Conservation (phyloP, 2,113 vertebrate species). For the Rhegmatorhina hoffmannsi region DNA sequence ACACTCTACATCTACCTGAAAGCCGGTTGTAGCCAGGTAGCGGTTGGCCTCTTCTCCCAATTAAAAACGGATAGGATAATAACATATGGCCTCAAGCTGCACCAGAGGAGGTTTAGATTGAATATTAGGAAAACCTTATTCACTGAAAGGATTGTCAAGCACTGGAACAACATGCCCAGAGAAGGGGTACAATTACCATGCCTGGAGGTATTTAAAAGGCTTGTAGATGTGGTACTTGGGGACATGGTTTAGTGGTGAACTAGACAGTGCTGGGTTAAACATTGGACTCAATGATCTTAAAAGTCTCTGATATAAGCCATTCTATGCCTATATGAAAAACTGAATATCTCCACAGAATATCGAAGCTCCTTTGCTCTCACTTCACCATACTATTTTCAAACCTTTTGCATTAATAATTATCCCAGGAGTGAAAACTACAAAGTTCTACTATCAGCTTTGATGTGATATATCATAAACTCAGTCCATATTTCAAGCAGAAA, state of each 20-base stretch:
- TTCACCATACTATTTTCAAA: constrained; percentile 1
- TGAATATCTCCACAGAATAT: not conserved
- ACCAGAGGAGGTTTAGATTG: not conserved
- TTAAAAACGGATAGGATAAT: not conserved
- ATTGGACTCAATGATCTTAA: not conserved
- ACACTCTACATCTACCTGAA: not conserved
- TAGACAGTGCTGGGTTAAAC: not conserved
- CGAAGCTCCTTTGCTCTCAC: not conserved
- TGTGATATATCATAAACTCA: not conserved
- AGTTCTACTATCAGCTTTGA: constrained; percentile 5
- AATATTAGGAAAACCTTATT: not conserved
- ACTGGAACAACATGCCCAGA: not conserved
- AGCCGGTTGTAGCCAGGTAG: not conserved
- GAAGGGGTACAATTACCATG: no score
- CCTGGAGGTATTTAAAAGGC: not conserved
- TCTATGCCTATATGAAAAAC: not conserved
- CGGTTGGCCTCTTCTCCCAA: not conserved
- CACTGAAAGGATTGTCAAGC: not conserved
- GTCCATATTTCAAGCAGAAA: not conserved
- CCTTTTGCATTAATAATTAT: not conserved
- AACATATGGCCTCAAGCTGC: not conserved
- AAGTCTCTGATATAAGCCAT: not conserved
- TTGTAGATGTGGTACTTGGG: not conserved
- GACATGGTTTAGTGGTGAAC: not conserved
- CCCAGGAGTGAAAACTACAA: not conserved